phyloP scores from a whole-genome alignment of 2,888 invertebrate genomes.

The Frankliniella fusca region DNA sequence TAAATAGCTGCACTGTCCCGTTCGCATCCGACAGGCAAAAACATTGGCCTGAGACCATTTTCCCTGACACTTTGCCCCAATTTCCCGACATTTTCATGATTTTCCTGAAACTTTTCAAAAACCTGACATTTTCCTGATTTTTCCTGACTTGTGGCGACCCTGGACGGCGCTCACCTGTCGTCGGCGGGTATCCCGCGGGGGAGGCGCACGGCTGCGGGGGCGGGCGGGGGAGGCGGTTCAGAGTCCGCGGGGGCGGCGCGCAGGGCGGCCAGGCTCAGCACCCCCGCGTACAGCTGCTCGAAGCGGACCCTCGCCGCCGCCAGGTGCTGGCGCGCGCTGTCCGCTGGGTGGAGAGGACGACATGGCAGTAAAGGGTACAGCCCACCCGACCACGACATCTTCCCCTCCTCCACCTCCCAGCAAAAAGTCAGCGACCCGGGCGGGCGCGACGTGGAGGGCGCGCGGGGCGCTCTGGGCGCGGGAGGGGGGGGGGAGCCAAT shows the following conservation, averaged over 20 bases:
- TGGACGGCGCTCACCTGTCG: not conserved
- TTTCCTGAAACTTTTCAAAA: too few relatives aligned
- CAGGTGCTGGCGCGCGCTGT: not conserved
- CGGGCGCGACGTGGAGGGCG: not conserved
- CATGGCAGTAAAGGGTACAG: not conserved
- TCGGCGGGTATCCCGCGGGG: not conserved
- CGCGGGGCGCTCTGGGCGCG: not conserved
- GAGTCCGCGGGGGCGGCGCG: not conserved
- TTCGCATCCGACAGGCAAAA: too few relatives aligned
- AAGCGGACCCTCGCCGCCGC: conserved; percentile 6
- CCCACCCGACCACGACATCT: not conserved
- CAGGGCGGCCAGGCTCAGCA: not conserved
- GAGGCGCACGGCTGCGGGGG: not conserved
- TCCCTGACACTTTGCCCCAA: too few relatives aligned
- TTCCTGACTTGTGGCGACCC: too few relatives aligned
- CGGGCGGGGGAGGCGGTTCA: not conserved
- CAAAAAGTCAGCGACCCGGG: conserved; percentile 9
- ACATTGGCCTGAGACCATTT: too few relatives aligned
- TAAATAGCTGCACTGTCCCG: too few relatives aligned
- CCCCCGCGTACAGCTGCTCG: conserved; percentile 19
- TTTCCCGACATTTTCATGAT: too few relatives aligned
- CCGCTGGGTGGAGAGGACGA: not conserved
- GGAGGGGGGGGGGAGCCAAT: not conserved
- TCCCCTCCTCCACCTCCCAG: not conserved
- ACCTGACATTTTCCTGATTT: too few relatives aligned